Conservation (phyloP, 2,113 vertebrate species). For the Daubentonia madagascariensis region DNA sequence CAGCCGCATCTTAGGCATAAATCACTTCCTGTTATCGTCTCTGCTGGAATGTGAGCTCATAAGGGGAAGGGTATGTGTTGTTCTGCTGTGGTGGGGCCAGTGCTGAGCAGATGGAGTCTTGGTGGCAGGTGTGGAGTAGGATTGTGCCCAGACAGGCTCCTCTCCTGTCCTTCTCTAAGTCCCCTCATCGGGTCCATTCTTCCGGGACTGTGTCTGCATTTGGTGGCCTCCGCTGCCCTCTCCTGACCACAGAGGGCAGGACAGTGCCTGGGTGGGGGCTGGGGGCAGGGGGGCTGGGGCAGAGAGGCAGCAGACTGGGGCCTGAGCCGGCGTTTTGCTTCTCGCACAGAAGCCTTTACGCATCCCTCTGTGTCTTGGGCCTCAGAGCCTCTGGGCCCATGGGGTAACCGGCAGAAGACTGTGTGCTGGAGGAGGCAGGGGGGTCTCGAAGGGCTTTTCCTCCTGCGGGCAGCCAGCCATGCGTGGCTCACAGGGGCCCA, state of each 20-base stretch:
- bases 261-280: neutral
- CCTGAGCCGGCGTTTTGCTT: neutral
- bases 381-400: neutral
- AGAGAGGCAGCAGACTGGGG: neutral
- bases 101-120: neutral
- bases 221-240: constrained; percentile 66
- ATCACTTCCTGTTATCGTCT: neutral
- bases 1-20: neutral
- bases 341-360: neutral
- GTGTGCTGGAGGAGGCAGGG: neutral
- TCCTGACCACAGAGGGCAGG: constrained; percentile 46
- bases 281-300: neutral
- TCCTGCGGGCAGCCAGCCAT: neutral
- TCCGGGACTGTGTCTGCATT: neutral
- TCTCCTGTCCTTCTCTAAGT: neutral
- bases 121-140: accelerated
- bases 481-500: accelerated
- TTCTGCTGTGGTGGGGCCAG: accelerated
- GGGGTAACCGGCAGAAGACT: neutral
- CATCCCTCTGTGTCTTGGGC: neutral
- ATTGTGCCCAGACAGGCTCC: neutral
- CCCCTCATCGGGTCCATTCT: neutral
- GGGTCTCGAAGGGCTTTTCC: neutral
- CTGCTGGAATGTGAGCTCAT: neutral
- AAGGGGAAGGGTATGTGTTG: accelerated